Conservation (phyloP, 2,797 vertebrate species). For the Xenops minutus region DNA sequence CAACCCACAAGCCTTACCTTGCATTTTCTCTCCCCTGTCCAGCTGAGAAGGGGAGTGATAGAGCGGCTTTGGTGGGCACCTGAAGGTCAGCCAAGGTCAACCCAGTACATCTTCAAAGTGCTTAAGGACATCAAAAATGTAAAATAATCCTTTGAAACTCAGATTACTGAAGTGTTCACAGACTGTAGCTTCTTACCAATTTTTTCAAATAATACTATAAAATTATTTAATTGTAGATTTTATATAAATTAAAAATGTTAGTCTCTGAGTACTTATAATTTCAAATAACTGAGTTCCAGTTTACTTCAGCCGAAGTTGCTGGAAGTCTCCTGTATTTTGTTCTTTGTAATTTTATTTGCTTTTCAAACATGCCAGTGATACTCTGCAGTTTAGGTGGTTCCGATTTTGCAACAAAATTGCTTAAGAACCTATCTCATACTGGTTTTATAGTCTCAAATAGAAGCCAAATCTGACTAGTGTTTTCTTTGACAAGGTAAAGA, state of each 20-base stretch:
- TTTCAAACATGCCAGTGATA: background rate
- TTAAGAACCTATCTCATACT: background rate
- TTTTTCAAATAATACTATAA: background rate
- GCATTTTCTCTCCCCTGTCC: background rate
- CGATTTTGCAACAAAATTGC: background rate
- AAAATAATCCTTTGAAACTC: background rate
- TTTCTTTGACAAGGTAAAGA: background rate
- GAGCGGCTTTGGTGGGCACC: background rate
- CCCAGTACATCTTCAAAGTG: background rate
- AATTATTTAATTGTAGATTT: background rate
- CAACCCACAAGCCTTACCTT: rapidly evolving
- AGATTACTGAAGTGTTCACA: background rate
- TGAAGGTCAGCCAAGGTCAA: background rate
- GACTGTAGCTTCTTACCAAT: background rate
- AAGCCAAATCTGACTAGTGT: background rate
- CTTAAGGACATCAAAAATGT: background rate
- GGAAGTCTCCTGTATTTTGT: background rate
- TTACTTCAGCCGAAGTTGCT: background rate
- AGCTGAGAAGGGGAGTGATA: background rate
- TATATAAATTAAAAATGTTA: background rate
- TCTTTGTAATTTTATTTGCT: background rate
- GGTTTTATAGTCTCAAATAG: background rate
- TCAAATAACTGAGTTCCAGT: background rate
- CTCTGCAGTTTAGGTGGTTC: background rate
- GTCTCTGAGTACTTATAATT: background rate